Evolutionary conservation across 2,797 vertebrate genomes (phyloP), one percentile per base, ranked within the genome.

Genomic region (Smutsia temminckii): DNA sequence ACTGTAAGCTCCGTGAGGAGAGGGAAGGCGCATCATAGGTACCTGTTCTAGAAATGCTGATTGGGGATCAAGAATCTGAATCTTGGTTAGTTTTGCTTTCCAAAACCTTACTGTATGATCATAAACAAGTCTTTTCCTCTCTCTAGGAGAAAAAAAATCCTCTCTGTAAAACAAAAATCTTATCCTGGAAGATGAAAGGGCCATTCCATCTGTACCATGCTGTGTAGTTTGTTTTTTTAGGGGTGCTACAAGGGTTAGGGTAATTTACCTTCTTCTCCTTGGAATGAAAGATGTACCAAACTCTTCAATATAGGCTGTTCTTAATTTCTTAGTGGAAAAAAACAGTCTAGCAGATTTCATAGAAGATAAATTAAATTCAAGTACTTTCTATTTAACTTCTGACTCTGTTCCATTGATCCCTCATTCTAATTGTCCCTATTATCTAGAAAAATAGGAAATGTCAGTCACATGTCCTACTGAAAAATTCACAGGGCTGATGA

Each of bases 351-450:
- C 49, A 61, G 12, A 34, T 96, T 94, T 92, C 74, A 46, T 92
- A 64, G 29, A 87, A 72, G 64, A 66, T 46, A 80, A 95, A 95
- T 59, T 64, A 80, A 93, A 72, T 13, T 7, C 64, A 63, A 97
- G 86, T 34, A 42, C 92, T 97, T 83, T 71, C 74, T 94, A 16
- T 91, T 94, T 92, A 96, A 87, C 80, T 94, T 95, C 34, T 95
- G 92, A 96, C 78, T 42, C 78, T 17, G 29, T 64, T 93, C 59
- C 91, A 93, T 8, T 88, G 64, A 78, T 84, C 42, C 37, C 53
- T 55, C 42, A 85, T 86, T 66, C 55, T 96, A 94, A 97, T 89
- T 93, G 93, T 55, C 64, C 85, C 74, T 77, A 55, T 96, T 88
- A 95, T 86, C 63, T 25, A 71, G 91, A 27, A 91, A 95, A 95